Percentiles rank a stretch among this genome's conserved stretches.
These are phyloP conservation scores for Patella caerulea DNA, from an alignment of 2,888 invertebrate species.

Conservation along the genomic window DNA sequence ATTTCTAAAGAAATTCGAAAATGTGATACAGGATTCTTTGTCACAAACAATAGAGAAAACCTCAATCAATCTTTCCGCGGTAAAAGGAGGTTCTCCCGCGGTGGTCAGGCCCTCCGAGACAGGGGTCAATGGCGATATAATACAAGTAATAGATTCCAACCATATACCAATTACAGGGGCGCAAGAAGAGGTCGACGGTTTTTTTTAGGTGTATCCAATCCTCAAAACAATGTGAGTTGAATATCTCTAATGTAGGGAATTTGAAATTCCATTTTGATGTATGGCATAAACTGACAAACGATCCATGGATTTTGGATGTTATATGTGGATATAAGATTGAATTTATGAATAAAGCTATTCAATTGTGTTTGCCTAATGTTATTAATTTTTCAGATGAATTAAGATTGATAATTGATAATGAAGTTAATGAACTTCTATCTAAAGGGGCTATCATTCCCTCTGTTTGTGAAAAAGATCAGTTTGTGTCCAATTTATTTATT, in stretches of 20 bases:
- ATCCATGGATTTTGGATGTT: conserved; percentile 3
- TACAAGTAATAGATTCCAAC: background rate
- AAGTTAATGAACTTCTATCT: background rate
- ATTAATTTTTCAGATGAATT: conserved; percentile 1
- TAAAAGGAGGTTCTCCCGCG: too few relatives aligned
- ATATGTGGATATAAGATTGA: background rate
- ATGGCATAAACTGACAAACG: background rate
- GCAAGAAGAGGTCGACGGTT: background rate
- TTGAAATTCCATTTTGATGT: background rate
- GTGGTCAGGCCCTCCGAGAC: too few relatives aligned
- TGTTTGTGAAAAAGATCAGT: background rate
- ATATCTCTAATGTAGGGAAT: background rate
- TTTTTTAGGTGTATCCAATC: background rate
- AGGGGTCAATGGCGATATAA: background rate
- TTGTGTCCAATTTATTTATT: background rate
- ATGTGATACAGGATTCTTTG: background rate
- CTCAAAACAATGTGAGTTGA: background rate
- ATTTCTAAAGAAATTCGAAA: background rate
- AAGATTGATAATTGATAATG: background rate
- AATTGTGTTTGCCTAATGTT: background rate
- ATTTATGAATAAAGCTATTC: background rate
- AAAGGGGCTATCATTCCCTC: background rate
- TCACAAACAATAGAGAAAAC: too few relatives aligned
- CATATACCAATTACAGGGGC: background rate
- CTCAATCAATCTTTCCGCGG: too few relatives aligned